Evolutionary conservation across 2,113 vertebrate species (phyloP).

Genomic region (Chaetorhynchus papuensis): DNA sequence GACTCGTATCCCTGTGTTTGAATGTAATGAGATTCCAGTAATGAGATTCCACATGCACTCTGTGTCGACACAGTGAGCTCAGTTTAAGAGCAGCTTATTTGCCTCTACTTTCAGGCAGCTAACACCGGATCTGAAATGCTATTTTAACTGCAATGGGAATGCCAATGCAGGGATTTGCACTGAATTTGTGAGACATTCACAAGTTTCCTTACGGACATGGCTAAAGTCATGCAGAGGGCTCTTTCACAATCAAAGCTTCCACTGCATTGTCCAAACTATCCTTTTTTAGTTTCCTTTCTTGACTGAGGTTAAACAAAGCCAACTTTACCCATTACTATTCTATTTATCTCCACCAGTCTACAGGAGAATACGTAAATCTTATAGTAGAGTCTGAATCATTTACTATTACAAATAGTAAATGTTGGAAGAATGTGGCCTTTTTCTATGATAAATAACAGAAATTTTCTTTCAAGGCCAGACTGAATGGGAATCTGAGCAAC

Average conservation of each 20-base stretch:
- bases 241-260: neutral
- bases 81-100: conserved; percentile 16
- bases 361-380: neutral
- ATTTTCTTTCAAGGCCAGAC: neutral
- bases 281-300: neutral
- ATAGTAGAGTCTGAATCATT: neutral
- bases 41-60: conserved; percentile 1
- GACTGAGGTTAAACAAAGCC: neutral
- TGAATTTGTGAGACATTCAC: neutral
- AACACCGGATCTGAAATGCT: neutral
- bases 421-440: neutral
- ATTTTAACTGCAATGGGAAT: neutral
- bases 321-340: neutral
- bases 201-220: neutral
- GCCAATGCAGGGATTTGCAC: neutral
- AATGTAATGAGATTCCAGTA: conserved; percentile 21
- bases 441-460: neutral
- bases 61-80: neutral
- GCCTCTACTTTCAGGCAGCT: neutral
- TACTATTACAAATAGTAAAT: neutral
- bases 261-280: neutral
- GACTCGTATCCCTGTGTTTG: neutral
- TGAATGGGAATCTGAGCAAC: neutral
- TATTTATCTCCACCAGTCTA: neutral
- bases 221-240: neutral